Percentiles rank a stretch among this genome's conserved stretches.
Conservation (phyloP, 2,888 invertebrate genomes). For the Hemithea aestivaria region DNA sequence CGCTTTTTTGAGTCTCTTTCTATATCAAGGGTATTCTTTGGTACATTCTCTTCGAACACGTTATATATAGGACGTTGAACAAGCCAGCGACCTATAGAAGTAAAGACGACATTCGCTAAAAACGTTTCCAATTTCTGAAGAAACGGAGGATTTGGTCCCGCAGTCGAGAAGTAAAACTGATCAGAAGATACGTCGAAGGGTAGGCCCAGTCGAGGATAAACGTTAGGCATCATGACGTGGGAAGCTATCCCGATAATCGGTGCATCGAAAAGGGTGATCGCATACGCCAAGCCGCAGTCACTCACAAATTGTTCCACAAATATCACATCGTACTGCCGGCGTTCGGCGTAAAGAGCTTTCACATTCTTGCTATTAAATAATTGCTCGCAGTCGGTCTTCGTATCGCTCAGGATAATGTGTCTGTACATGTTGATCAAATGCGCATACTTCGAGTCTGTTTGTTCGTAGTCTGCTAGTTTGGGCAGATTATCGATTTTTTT, state of each 20-base stretch:
- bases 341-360: conserved; percentile 34
- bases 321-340: conserved; percentile 59
- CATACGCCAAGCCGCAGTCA: conserved; percentile 63
- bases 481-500: background rate
- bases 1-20: conserved; percentile 61
- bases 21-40: conserved; percentile 62
- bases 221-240: conserved; percentile 69
- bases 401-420: conserved; percentile 30
- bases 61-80: conserved; percentile 50
- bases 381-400: conserved; percentile 41
- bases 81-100: conserved; percentile 36
- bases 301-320: conserved; percentile 69
- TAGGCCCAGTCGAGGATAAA: conserved; percentile 62
- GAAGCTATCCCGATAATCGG: conserved; percentile 77
- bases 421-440: conserved; percentile 35
- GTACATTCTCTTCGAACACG: conserved; percentile 55
- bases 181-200: conserved; percentile 71
- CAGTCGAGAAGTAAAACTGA: conserved; percentile 60
- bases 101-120: conserved; percentile 37
- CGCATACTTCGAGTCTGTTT: conserved; percentile 25
- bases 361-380: conserved; percentile 41
- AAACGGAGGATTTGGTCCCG: conserved; percentile 45
- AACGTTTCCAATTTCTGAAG: conserved; percentile 43
- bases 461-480: conserved; percentile 37
- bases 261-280: conserved; percentile 51